phyloP scores from a whole-genome alignment of 1,140 invertebrate species.

The Phymastichus coffea region DNA sequence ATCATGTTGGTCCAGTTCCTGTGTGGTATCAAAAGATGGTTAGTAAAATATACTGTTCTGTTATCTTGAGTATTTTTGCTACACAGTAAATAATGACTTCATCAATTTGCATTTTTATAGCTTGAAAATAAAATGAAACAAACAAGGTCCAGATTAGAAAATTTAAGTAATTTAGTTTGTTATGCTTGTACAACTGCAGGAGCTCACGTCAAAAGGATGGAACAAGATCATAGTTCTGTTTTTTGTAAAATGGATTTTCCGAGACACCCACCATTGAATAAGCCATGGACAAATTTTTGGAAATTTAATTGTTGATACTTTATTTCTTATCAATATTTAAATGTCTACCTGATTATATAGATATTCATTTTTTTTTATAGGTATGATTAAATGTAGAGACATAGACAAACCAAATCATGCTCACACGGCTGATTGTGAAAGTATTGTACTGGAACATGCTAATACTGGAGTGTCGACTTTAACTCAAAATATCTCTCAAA shows the following conservation, averaged over 20 bases:
- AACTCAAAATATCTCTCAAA: background rate
- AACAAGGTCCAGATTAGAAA: background rate
- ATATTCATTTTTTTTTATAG: conserved; percentile 16
- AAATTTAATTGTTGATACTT: conserved; percentile 20
- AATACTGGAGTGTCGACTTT: background rate
- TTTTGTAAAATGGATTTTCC: conserved; percentile 25
- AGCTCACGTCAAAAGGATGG: conserved; percentile 10
- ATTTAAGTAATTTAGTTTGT: conserved; percentile 7
- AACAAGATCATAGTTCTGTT: conserved; percentile 18
- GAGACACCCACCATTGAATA: conserved; percentile 2
- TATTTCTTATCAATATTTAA: background rate
- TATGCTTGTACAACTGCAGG: background rate
- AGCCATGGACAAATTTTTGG: conserved; percentile 24
- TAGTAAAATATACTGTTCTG: background rate
- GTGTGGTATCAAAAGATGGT: conserved; percentile 16
- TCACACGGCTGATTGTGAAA: conserved; percentile 14
- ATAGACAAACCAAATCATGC: conserved; percentile 9
- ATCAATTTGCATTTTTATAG: conserved; percentile 8
- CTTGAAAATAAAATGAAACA: conserved; percentile 13
- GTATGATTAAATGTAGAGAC: conserved; percentile 5
- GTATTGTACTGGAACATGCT: conserved; percentile 6
- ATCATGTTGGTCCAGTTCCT: background rate
- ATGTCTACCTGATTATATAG: no score
- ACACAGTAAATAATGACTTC: no score
- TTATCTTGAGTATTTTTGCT: no score